Evolutionary conservation across 2,888 invertebrate species (phyloP).

Genomic region (Belgica antarctica): DNA sequence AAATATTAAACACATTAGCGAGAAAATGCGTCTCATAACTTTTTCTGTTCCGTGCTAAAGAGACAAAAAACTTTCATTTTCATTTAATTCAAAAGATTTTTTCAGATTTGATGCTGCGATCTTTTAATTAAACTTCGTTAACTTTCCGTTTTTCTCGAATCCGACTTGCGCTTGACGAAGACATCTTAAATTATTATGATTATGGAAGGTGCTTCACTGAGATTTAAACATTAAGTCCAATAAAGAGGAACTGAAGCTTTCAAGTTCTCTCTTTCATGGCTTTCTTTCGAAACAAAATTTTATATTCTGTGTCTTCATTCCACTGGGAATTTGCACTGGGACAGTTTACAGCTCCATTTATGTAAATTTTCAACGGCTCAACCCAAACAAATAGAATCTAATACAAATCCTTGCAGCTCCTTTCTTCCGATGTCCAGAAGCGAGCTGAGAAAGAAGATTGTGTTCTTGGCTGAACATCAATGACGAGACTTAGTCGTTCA

Average conservation of each 20-base stretch:
- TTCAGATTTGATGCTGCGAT: neutral
- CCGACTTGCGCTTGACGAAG: too few relatives aligned
- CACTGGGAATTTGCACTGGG: too few relatives aligned
- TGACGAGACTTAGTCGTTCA: conserved; percentile 64
- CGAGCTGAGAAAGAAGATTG: conserved; percentile 71
- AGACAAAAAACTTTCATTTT: conserved; percentile 7
- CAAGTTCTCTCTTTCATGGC: too few relatives aligned
- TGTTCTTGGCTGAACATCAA: conserved; percentile 70
- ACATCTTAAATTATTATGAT: conserved; percentile 7
- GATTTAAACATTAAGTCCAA: neutral
- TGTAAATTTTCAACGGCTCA: neutral
- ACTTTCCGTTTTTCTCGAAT: too few relatives aligned
- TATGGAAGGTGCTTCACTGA: neutral
- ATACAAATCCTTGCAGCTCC: conserved; percentile 54
- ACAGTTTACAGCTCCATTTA: neutral
- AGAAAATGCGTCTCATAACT: conserved; percentile 27
- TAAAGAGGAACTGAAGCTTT: too few relatives aligned
- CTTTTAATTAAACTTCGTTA: neutral
- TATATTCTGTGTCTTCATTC: too few relatives aligned
- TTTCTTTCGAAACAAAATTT: neutral
- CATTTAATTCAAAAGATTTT: neutral
- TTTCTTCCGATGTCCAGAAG: conserved; percentile 63
- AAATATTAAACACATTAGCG: conserved; percentile 37
- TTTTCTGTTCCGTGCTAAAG: neutral
- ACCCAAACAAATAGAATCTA: neutral